phyloP scores from a whole-genome alignment of 2,797 vertebrate species.

The Leptodactylus fallax region DNA sequence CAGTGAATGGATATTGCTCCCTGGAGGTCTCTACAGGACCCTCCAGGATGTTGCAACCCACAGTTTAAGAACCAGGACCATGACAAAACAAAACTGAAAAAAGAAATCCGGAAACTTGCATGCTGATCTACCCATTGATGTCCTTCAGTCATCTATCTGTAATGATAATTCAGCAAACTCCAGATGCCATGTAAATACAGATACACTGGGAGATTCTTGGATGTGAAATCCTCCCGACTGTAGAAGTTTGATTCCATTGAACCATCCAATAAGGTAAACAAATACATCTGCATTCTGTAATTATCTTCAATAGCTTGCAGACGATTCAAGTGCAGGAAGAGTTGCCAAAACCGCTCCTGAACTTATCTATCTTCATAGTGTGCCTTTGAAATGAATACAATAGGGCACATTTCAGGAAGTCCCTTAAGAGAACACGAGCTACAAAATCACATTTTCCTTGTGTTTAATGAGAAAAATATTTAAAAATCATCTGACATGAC shows the following conservation, averaged over 20 bases:
- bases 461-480: slow-evolving; percentile 50
- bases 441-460: slow-evolving; percentile 31
- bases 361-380: slow-evolving; percentile 44
- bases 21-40: too few species aligned
- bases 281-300: slow-evolving; percentile 35
- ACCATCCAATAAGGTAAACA: slow-evolving; percentile 42
- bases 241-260: background rate
- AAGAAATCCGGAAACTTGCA: background rate
- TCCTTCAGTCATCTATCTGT: background rate
- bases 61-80: background rate
- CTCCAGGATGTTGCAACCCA: too few species aligned
- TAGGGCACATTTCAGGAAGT: slow-evolving; percentile 32
- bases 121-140: background rate
- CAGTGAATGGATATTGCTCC: too few species aligned
- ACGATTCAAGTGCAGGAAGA: slow-evolving; percentile 12
- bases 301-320: slow-evolving; percentile 24
- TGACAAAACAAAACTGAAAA: background rate
- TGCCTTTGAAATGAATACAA: slow-evolving; percentile 34
- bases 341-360: slow-evolving; percentile 30
- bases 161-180: background rate
- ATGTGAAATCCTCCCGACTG: background rate
- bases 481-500: slow-evolving; percentile 53
- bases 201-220: background rate
- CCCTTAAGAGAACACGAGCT: slow-evolving; percentile 39
- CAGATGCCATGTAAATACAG: slow-evolving; percentile 8